Evolutionary conservation across 2,113 vertebrate species (phyloP).

Genomic region (Columba janthina): DNA sequence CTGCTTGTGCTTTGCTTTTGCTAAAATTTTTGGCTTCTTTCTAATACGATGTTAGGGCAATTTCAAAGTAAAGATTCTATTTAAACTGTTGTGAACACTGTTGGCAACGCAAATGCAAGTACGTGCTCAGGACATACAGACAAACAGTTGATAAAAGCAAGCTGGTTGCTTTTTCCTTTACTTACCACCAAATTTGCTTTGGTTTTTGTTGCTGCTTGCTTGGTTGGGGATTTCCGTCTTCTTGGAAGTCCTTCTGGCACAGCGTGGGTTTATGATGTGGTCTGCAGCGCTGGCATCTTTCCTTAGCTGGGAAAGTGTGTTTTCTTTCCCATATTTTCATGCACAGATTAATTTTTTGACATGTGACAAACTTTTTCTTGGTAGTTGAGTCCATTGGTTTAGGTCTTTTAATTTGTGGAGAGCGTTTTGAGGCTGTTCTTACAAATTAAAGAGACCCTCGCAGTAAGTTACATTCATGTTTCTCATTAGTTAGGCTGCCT

Average conservation of each 20-base stretch:
- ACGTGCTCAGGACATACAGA: not conserved
- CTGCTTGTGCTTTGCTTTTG: not conserved
- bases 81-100: not conserved
- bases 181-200: constrained; percentile 17
- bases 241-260: constrained; percentile 8
- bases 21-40: not conserved
- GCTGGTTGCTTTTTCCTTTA: constrained; percentile 11
- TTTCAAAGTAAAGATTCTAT: not conserved
- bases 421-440: not conserved
- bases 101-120: not conserved
- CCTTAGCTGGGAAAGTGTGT: not conserved
- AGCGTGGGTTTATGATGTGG: constrained; percentile 10
- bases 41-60: not conserved
- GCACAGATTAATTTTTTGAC: not conserved
- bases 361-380: not conserved
- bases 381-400: not conserved
- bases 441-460: not conserved
- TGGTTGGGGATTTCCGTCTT: constrained; percentile 18
- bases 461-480: constrained; percentile 24
- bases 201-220: not conserved
- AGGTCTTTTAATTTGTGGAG: not conserved
- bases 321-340: not conserved
- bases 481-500: constrained; percentile 28
- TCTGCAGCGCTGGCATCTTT: not conserved
- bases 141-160: constrained; percentile 11